These are phyloP conservation scores for Pristionchus fissidentatus DNA, from an alignment of 2,888 invertebrate genomes.

Conservation along the genomic window DNA sequence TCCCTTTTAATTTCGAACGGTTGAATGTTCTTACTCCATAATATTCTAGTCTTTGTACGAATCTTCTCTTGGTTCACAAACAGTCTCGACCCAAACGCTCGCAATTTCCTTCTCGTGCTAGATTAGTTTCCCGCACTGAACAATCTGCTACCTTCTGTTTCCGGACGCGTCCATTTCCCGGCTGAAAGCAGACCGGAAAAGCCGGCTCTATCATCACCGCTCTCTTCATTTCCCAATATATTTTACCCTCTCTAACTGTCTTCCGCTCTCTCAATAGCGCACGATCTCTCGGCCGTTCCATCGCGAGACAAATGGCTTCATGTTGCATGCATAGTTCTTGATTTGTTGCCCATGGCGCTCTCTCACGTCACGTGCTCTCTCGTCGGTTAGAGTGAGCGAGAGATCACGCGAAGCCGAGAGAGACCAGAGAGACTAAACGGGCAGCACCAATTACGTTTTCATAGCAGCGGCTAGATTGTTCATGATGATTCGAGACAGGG, in stretches of 20 bases:
- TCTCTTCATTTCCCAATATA: too few relatives aligned
- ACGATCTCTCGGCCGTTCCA: background rate
- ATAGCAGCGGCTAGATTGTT: too few relatives aligned
- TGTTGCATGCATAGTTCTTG: constrained; percentile 30
- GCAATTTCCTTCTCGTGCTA: background rate
- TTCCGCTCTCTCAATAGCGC: constrained; percentile 21
- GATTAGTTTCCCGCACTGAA: constrained; percentile 30
- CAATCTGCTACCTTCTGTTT: constrained; percentile 41
- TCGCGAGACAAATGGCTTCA: background rate
- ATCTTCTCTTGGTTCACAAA: constrained; percentile 23
- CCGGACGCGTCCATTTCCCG: constrained; percentile 1
- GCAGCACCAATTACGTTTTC: constrained; percentile 26
- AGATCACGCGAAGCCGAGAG: background rate
- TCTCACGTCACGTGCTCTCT: too few relatives aligned
- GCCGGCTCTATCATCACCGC: constrained; percentile 38
- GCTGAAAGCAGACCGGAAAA: constrained; percentile 16
- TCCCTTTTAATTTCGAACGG: too few relatives aligned
- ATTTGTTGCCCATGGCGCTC: constrained; percentile 28
- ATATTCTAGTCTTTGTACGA: too few relatives aligned
- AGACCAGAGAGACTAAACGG: too few relatives aligned
- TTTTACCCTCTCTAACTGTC: background rate
- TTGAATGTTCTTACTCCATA: too few relatives aligned
- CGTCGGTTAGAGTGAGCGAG: too few relatives aligned
- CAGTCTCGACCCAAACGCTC: constrained; percentile 1
- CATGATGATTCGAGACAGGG: too few relatives aligned